Percentiles rank a stretch among this genome's conserved stretches.
These are phyloP conservation scores for Tarsius wallacei DNA, from an alignment of 2,797 vertebrate genomes.

Conservation along the genomic window DNA sequence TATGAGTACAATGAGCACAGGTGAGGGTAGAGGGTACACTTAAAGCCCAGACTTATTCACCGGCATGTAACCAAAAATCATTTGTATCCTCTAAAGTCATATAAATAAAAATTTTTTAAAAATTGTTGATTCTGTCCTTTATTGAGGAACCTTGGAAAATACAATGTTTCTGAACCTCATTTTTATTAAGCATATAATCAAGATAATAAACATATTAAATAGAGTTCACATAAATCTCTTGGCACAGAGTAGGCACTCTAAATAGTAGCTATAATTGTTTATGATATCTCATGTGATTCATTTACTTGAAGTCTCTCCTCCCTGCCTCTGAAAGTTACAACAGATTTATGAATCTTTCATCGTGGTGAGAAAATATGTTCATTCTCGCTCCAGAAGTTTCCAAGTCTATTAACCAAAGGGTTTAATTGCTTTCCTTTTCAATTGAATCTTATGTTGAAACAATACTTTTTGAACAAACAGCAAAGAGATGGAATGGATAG, in stretches of 20 bases:
- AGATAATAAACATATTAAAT: conserved; percentile 9
- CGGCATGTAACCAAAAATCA: no score
- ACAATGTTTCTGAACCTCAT: not conserved
- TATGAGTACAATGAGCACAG: no score
- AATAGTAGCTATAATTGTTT: conserved; percentile 37
- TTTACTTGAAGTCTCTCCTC: not conserved
- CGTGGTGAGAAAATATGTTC: conserved; percentile 10
- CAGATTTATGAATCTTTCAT: conserved; percentile 49
- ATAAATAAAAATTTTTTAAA: no score
- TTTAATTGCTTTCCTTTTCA: conserved; percentile 58
- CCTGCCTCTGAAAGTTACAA: conserved; percentile 34
- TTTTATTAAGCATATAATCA: conserved; percentile 58
- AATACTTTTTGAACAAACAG: not conserved
- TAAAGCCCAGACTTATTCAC: no score
- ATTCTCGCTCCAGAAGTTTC: conserved; percentile 12
- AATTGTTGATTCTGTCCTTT: not conserved
- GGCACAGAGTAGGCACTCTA: not conserved
- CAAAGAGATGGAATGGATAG: not conserved
- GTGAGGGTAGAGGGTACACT: no score
- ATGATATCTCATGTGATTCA: not conserved
- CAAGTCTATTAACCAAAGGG: not conserved
- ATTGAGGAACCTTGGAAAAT: not conserved
- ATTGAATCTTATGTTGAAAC: not conserved
- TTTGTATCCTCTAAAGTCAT: no score
- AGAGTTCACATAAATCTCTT: conserved; percentile 43